Percentiles rank a stretch among this genome's conserved stretches.
Conservation (phyloP, 2,797 vertebrate genomes). For the Anisognathus igniventris region DNA sequence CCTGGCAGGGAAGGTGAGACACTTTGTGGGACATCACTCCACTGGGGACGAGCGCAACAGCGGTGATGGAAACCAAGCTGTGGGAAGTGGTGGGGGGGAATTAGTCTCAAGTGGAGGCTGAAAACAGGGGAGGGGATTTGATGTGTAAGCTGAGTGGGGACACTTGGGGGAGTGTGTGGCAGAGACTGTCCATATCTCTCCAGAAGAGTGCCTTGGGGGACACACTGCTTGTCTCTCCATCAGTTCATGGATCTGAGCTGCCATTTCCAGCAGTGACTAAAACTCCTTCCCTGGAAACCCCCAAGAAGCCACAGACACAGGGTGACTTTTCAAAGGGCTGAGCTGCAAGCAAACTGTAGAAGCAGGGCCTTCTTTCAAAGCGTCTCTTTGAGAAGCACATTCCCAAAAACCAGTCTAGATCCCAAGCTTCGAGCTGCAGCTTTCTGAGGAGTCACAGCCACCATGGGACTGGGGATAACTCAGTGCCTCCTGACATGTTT, state of each 20-base stretch:
- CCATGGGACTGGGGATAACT: not conserved
- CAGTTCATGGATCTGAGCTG: not conserved
- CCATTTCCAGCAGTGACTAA: not conserved
- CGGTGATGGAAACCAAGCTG: not conserved
- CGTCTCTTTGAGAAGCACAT: not conserved
- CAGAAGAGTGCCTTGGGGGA: not conserved
- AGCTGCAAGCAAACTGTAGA: not conserved
- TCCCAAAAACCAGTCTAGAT: not conserved
- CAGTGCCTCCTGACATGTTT: not conserved
- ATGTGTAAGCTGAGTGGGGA: not conserved
- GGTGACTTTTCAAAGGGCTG: not conserved
- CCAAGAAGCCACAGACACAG: not conserved
- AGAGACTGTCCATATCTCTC: not conserved
- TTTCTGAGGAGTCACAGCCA: not conserved
- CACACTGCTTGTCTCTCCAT: not conserved
- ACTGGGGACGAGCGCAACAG: not conserved
- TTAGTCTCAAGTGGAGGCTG: not conserved
- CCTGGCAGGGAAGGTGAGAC: slow-evolving; percentile 82
- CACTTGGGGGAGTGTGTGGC: not conserved
- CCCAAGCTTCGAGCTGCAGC: not conserved
- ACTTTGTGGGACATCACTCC: not conserved
- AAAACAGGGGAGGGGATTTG: not conserved
- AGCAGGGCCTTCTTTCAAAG: not conserved
- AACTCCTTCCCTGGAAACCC: not conserved
- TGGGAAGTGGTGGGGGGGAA: not conserved